Conservation (phyloP, 2,888 invertebrate genomes). For the Melanargia galathea region DNA sequence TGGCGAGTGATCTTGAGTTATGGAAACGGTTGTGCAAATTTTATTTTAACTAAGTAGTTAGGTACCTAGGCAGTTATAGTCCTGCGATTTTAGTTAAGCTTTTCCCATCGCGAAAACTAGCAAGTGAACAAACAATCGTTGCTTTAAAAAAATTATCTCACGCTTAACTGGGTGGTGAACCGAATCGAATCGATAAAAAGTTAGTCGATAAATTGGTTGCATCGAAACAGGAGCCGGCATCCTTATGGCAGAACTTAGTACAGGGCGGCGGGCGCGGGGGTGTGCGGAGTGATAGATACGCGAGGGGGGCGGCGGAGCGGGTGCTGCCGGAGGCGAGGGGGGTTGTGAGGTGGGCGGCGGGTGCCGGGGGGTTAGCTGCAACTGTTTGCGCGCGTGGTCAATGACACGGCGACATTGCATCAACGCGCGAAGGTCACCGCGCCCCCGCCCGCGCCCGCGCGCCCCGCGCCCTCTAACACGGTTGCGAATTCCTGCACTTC, state of each 20-base stretch:
- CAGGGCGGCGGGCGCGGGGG: constrained; percentile 23
- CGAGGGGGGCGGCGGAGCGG: constrained; percentile 30
- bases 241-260: constrained; percentile 34
- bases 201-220: constrained; percentile 13
- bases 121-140: too few relatives aligned
- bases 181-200: not conserved
- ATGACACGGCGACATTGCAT: constrained; percentile 82
- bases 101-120: not conserved
- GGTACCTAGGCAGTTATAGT: too few relatives aligned
- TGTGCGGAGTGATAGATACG: constrained; percentile 33
- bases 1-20: constrained; percentile 24
- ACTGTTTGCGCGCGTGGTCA: constrained; percentile 65
- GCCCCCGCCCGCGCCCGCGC: constrained; percentile 47
- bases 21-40: constrained; percentile 15
- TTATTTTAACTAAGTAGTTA: not conserved
- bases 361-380: constrained; percentile 48
- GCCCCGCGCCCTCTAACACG: constrained; percentile 49
- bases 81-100: too few relatives aligned
- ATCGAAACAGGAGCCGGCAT: constrained; percentile 27
- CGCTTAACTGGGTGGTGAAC: not conserved
- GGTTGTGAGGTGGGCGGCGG: constrained; percentile 37
- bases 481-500: constrained; percentile 64
- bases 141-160: too few relatives aligned
- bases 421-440: constrained; percentile 77
- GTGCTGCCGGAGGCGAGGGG: constrained; percentile 40